Percentiles rank a stretch among this genome's conserved stretches.
These are phyloP conservation scores for Parnassius apollo DNA, from an alignment of 2,888 invertebrate species.

Conservation along the genomic window DNA sequence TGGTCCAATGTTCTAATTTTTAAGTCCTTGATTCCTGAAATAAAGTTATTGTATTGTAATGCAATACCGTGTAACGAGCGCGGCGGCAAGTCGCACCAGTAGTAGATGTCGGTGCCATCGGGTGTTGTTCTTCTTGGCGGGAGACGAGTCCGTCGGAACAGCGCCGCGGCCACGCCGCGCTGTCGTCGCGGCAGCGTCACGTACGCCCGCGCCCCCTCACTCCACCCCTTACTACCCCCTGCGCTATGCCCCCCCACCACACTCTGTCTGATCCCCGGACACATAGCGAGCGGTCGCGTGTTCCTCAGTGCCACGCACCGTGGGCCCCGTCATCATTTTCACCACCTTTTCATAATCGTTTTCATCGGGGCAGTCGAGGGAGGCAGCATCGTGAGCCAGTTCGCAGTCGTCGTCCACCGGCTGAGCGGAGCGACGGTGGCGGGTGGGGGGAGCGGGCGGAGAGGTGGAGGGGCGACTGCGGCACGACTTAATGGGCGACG, in stretches of 20 bases:
- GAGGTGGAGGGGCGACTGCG: slow-evolving; percentile 47
- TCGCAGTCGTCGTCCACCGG: slow-evolving; percentile 70
- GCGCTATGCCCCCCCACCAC: slow-evolving; percentile 32
- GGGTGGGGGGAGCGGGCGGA: slow-evolving; percentile 41
- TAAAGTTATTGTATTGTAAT: neutral
- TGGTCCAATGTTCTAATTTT: too few species aligned
- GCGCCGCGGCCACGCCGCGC: slow-evolving; percentile 52
- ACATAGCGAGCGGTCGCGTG: slow-evolving; percentile 60
- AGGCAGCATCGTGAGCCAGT: slow-evolving; percentile 77
- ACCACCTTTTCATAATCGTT: slow-evolving; percentile 64
- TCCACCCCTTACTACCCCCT: slow-evolving; percentile 36
- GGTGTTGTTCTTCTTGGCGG: slow-evolving; percentile 89
- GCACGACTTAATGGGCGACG: slow-evolving; percentile 30
- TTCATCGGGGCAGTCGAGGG: neutral
- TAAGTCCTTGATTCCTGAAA: too few species aligned
- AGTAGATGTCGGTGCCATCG: slow-evolving; percentile 92
- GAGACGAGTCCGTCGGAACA: slow-evolving; percentile 58
- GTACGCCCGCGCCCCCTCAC: slow-evolving; percentile 64
- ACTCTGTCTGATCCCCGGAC: slow-evolving; percentile 36
- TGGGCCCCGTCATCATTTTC: slow-evolving; percentile 42
- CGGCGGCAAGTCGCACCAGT: slow-evolving; percentile 91
- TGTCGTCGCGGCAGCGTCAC: slow-evolving; percentile 73
- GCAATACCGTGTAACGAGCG: slow-evolving; percentile 75
- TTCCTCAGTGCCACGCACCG: slow-evolving; percentile 86
- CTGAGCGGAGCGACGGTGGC: slow-evolving; percentile 45